Evolutionary conservation across 2,113 vertebrate genomes (phyloP).

Genomic region (Furnarius figulus): DNA sequence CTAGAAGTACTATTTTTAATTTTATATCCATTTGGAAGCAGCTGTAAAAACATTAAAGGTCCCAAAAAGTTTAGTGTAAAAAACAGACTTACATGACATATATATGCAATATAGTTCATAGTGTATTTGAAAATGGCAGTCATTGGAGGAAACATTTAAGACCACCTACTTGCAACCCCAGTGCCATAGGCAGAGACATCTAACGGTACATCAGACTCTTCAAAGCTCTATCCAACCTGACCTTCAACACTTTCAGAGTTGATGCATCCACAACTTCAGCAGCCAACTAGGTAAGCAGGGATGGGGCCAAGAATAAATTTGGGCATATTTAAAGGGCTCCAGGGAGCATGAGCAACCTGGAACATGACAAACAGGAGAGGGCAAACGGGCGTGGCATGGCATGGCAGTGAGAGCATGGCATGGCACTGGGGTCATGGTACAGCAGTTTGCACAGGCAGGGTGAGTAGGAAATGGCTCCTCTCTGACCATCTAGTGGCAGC

Average conservation of each 20-base stretch:
- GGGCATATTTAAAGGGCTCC: not conserved
- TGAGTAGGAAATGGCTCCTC: not conserved
- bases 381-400: not conserved
- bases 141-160: not conserved
- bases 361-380: not conserved
- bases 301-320: not conserved
- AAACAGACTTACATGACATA: not conserved
- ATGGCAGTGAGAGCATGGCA: not conserved
- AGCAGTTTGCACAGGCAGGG: not conserved
- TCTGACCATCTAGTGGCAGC: not conserved
- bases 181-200: not conserved
- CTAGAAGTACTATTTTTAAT: not conserved
- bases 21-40: not conserved
- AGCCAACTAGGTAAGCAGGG: not conserved
- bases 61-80: not conserved
- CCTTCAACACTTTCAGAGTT: not conserved
- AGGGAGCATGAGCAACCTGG: not conserved
- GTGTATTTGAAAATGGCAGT: not conserved
- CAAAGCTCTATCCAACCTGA: not conserved
- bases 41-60: not conserved
- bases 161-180: no score
- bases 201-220: not conserved
- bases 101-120: not conserved
- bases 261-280: not conserved
- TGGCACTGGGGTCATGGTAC: not conserved